Evolutionary conservation across 1,140 invertebrate species (phyloP), one percentile per base, ranked within the genome.

Genomic region (Sarcophaga peregrina): DNA sequence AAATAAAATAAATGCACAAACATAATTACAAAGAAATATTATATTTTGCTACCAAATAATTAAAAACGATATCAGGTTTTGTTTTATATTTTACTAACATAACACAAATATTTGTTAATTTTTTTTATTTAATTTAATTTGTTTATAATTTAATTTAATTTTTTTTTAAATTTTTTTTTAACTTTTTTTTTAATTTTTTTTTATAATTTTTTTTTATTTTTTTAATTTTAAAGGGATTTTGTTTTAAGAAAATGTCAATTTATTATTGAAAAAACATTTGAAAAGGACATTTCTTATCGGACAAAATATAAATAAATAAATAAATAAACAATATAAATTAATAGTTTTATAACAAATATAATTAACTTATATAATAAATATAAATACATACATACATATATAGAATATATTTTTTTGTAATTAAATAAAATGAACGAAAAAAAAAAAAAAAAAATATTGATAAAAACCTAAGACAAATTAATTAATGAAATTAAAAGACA

Each of bases 201-300:
- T 68, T n/a, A 8, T 20, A 20, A 68, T 25, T 17, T 68, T 25
- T 6, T 1, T 20, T 58, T 58, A 7, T n/a, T 58, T 58, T 58
- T 15, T 15, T 15, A 58, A 58, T 13, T 58, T 58, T 68, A 68
- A 68, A 20, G 17, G 0, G 8, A 20, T 68, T 17, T 68, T 20
- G 58, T 68, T 68, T 68, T 68, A 68, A 37, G 17, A 68, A 68
- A 68, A 68, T 68, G 62, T 68, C 62, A 68, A 68, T 68, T 68
- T 68, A 68, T 20, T 68, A 17, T 68, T 20, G 5, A 8, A 25
- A 68, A 68, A 25, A 68, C 9, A 20, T n/a, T 20, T 20, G 3
- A 20, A 68, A 68, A 37, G 25, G 25, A 37, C 25, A 37, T 37
- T 37, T 37, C 25, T 37, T 52, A 52, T 52, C 50, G 1, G 0